Percentiles rank a stretch among this genome's conserved stretches.
These are phyloP conservation scores for Tragopan temminckii DNA, from an alignment of 2,797 vertebrate genomes.

Conservation along the genomic window DNA sequence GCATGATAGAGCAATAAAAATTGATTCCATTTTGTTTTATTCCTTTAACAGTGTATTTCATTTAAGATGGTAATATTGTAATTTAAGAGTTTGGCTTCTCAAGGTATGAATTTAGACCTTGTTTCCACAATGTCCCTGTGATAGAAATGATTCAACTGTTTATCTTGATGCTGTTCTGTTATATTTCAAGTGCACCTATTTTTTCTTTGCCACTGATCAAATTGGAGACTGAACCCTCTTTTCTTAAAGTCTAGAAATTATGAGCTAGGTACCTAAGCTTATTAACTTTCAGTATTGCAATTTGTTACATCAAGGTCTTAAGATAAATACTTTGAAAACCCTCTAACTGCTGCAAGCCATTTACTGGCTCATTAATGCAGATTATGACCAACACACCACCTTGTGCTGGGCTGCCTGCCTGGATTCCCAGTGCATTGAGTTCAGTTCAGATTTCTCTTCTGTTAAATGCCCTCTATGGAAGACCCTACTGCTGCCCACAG, in stretches of 20 bases:
- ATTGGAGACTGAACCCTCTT: background rate
- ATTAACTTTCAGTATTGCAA: slow-evolving; percentile 46
- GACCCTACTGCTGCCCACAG: background rate
- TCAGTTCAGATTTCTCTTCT: background rate
- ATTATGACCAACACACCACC: slow-evolving; percentile 1
- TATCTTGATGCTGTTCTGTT: background rate
- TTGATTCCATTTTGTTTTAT: slow-evolving; percentile 68
- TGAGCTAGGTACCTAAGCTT: slow-evolving; percentile 6
- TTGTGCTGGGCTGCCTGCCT: rapidly evolving
- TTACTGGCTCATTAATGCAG: slow-evolving; percentile 43
- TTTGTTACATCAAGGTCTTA: slow-evolving; percentile 64
- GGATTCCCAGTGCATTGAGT: rapidly evolving
- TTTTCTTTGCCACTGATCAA: background rate
- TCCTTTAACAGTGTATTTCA: slow-evolving; percentile 56
- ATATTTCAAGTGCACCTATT: background rate
- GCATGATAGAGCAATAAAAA: slow-evolving; percentile 76
- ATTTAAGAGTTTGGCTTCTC: slow-evolving; percentile 39
- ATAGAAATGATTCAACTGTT: background rate
- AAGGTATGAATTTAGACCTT: background rate
- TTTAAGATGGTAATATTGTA: slow-evolving; percentile 43
- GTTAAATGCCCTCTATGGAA: background rate
- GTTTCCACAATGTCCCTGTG: background rate
- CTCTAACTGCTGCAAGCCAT: slow-evolving; percentile 54
- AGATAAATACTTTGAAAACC: slow-evolving; percentile 51
- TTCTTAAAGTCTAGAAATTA: slow-evolving; percentile 41